Evolutionary conservation across 1,140 invertebrate genomes (phyloP), one percentile per base, ranked within the genome.

Genomic region (Asbolus verrucosus): DNA sequence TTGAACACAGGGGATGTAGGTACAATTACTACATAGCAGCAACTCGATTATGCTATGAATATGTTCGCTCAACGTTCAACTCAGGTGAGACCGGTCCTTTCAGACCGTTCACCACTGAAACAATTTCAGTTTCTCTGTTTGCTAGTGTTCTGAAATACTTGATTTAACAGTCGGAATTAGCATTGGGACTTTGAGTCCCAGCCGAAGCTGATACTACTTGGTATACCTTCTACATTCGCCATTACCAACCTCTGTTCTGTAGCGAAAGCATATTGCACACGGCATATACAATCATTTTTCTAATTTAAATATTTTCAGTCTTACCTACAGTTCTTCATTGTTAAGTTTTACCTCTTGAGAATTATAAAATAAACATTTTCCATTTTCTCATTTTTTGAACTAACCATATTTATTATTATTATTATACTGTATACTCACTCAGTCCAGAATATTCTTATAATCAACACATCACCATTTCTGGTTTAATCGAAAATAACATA

Each of bases 61-160:
- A 27, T 54, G 46, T 54, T 54, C 6, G 21, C 21, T 27, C 13
- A 54, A 24, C 21, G 46, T 54, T 54, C 46, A 54, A 27, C 21
- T 54, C 46, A 54, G 46, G 21, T 27, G 46, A 54, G 46, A 54
- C 46, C 11, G 15, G 21, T 36, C 46, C 46, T 27, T 54, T 27
- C 27, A 21, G 6, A 21, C 27, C 27, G 46, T 54, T 54, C 21
- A 54, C 46, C 13, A 27, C 21, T 54, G 46, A 54, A 54, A 54
- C 46, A 54, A 54, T 30, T 54, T 54, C 46, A 54, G 21, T 54
- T 54, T 30, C 46, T 54, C 46, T 54, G 21, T 54, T 54, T 54
- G 46, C 18, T 54, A 27, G 46, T 24, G 24, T 54, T 21, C 46
- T 27, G 46, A 54, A 54, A 54, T 24, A 54, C 46, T 54, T 54